Conservation (phyloP, 2,113 vertebrate genomes). For the Microcebus tavaratra region DNA sequence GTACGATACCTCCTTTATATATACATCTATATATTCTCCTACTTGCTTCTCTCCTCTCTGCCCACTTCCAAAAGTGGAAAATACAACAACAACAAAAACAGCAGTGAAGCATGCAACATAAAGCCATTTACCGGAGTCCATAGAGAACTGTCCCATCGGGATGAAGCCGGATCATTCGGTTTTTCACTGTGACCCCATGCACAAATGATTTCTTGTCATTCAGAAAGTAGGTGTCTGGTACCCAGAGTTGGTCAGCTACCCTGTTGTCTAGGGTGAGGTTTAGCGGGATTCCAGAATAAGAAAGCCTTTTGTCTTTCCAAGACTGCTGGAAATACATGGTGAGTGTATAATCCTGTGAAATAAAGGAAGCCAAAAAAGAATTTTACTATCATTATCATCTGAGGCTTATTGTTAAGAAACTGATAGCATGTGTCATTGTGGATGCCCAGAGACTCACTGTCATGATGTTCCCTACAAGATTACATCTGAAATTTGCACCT, state of each 20-base stretch:
- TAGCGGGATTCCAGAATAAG: slow-evolving; percentile 95
- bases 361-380: slow-evolving; percentile 47
- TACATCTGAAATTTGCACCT: not conserved
- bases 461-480: not conserved
- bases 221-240: slow-evolving; percentile 95
- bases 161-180: slow-evolving; percentile 95
- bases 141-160: slow-evolving; percentile 96
- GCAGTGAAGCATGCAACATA: not conserved
- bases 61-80: not conserved
- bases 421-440: not conserved
- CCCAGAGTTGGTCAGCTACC: slow-evolving; percentile 95
- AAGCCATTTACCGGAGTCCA: slow-evolving; percentile 88
- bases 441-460: not conserved
- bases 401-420: not conserved
- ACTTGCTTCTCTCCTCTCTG: not conserved
- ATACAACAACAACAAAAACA: not conserved
- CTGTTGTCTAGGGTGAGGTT: slow-evolving; percentile 96
- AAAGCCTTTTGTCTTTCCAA: slow-evolving; percentile 96
- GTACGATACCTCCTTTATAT: not conserved
- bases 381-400: slow-evolving; percentile 27
- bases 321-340: slow-evolving; percentile 98
- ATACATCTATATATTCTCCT: not conserved
- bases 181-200: slow-evolving; percentile 96
- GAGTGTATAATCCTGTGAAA: slow-evolving; percentile 93
- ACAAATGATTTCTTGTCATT: slow-evolving; percentile 97